A percentile compares a stretch with the other conserved stretches of the same genome.
phyloP scores from a whole-genome alignment of 2,888 invertebrate species.

The Andrena bucephala region DNA sequence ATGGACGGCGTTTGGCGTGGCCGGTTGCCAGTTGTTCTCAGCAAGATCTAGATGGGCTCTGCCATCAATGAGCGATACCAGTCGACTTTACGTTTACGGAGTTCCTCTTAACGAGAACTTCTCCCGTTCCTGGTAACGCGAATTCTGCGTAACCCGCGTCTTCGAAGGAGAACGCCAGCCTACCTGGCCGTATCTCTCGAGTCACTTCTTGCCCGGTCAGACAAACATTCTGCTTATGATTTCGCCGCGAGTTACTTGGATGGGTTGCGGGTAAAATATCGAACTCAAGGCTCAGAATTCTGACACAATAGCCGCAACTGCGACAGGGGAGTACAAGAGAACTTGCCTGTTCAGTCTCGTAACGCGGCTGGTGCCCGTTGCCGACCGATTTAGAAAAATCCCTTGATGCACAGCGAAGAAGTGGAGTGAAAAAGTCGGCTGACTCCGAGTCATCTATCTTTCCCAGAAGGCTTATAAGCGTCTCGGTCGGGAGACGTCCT shows the following conservation, averaged over 20 bases:
- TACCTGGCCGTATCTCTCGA: conserved; percentile 43
- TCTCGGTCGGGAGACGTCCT: conserved; percentile 46
- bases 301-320: too few relatives aligned
- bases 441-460: conserved; percentile 60
- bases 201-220: conserved; percentile 50
- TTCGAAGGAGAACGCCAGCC: conserved; percentile 52
- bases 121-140: conserved; percentile 73
- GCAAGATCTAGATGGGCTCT: conserved; percentile 52
- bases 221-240: conserved; percentile 50
- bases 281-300: too few relatives aligned
- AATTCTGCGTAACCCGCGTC: conserved; percentile 76
- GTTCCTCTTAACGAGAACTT: conserved; percentile 77
- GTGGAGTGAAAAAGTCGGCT: conserved; percentile 13
- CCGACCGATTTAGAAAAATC: not conserved
- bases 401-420: conserved; percentile 26
- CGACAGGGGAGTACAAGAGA: too few relatives aligned
- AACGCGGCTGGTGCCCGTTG: not conserved
- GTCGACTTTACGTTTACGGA: conserved; percentile 78
- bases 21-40: conserved; percentile 34
- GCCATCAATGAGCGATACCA: conserved; percentile 75
- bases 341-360: too few relatives aligned
- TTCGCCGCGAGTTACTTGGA: conserved; percentile 22
- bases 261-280: too few relatives aligned
- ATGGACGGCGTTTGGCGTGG: conserved; percentile 13
- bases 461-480: conserved; percentile 56